A percentile compares a stretch with the other conserved stretches of the same genome.
These are phyloP conservation scores for Indicator indicator DNA, from an alignment of 2,113 vertebrate genomes.

Conservation along the genomic window DNA sequence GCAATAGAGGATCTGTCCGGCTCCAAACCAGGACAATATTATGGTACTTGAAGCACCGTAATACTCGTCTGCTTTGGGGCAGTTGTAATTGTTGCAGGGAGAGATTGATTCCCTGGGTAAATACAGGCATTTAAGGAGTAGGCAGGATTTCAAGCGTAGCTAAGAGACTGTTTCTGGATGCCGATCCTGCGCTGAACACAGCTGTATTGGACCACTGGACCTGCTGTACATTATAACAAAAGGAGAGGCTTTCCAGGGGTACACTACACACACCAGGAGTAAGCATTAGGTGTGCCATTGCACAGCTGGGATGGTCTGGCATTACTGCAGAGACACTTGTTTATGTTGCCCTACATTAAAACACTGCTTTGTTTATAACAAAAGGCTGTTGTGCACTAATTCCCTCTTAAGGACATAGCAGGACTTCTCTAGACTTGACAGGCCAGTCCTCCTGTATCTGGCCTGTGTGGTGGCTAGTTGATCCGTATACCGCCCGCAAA, in stretches of 20 bases:
- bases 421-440: neutral
- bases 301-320: neutral
- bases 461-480: fast-evolving
- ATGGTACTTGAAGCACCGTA: neutral
- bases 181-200: neutral
- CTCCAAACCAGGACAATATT: too few species aligned
- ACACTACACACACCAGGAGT: neutral
- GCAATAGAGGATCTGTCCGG: too few species aligned
- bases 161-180: neutral
- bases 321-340: neutral
- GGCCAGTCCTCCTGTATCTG: neutral
- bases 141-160: neutral
- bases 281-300: neutral
- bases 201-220: neutral
- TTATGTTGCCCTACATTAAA: neutral
- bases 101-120: neutral
- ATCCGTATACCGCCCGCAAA: neutral
- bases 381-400: neutral
- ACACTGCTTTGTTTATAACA: neutral
- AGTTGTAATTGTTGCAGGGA: neutral
- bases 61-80: neutral
- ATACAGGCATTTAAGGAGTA: neutral
- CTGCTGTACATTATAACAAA: neutral
- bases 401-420: neutral
- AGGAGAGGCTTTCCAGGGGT: neutral